Conservation (phyloP, 2,888 invertebrate species). For the Drosophila acutilabella region DNA sequence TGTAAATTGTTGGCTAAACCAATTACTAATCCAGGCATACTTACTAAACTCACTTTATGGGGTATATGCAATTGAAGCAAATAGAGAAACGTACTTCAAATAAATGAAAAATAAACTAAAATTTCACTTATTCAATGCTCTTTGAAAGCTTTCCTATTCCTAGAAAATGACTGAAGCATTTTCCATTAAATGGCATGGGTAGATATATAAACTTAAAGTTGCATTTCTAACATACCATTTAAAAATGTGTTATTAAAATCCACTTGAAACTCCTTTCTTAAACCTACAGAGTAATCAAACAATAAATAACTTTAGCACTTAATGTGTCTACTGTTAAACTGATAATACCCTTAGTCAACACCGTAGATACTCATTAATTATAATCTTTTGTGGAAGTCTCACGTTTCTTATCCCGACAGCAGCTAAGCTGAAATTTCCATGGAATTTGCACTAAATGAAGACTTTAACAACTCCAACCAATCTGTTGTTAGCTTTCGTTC, state of each 20-base stretch:
- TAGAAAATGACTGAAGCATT: too few relatives aligned
- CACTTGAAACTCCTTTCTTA: too few relatives aligned
- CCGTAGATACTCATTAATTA: constrained; percentile 5
- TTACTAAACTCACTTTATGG: constrained; percentile 19
- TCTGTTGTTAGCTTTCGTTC: constrained; percentile 7
- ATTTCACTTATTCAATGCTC: background rate
- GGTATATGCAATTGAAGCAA: constrained; percentile 2
- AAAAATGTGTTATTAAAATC: too few relatives aligned
- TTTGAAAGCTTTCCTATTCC: background rate
- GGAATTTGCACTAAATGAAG: constrained; percentile 6
- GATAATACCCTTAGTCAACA: background rate
- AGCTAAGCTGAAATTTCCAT: constrained; percentile 12
- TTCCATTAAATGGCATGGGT: too few relatives aligned
- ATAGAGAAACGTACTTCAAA: background rate
- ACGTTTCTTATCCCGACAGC: constrained; percentile 2
- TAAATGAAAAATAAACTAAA: background rate
- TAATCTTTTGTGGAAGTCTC: constrained; percentile 7
- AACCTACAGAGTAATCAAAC: background rate
- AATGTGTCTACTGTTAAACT: background rate
- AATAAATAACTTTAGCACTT: background rate
- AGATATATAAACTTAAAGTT: too few relatives aligned
- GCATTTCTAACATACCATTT: too few relatives aligned
- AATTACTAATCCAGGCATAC: constrained; percentile 76
- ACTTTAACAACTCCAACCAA: constrained; percentile 9
- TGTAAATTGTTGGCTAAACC: constrained; percentile 79